Conservation (phyloP, 2,888 invertebrate species). For the Orthonychiurus folsomi region DNA sequence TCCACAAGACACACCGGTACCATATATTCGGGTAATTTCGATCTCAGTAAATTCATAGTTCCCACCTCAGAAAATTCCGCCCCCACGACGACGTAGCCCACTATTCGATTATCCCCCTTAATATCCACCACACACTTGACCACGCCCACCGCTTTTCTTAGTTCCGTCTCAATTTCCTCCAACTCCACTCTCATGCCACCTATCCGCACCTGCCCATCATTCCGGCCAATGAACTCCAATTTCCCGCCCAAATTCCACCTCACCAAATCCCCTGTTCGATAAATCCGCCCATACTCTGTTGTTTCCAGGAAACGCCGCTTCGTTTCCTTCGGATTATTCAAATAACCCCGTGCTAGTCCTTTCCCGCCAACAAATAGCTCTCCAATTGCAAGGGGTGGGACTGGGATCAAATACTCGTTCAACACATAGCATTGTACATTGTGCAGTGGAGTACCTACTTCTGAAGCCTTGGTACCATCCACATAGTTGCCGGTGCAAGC, state of each 20-base stretch:
- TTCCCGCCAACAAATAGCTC: neutral
- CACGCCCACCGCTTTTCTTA: neutral
- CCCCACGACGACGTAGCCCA: neutral
- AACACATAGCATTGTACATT: neutral
- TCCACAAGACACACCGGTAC: neutral
- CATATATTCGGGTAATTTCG: constrained; percentile 5
- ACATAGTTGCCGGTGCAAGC: neutral
- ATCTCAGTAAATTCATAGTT: too few relatives aligned
- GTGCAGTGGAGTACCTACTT: neutral
- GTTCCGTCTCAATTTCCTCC: neutral
- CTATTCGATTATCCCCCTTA: neutral
- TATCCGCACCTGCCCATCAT: neutral
- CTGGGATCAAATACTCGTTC: neutral
- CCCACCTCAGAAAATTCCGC: neutral
- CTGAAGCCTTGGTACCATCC: neutral
- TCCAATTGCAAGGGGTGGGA: neutral
- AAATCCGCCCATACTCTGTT: neutral
- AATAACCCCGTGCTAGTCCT: constrained; percentile 2
- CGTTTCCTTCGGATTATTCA: neutral
- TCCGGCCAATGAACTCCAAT: neutral
- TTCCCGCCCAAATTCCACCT: neutral
- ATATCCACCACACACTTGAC: too few relatives aligned
- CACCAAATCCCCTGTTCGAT: constrained; percentile 3
- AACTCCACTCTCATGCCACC: neutral
- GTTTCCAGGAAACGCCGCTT: neutral